Evolutionary conservation across 1,140 invertebrate genomes (phyloP).

Genomic region (Megalonaias nervosa): DNA sequence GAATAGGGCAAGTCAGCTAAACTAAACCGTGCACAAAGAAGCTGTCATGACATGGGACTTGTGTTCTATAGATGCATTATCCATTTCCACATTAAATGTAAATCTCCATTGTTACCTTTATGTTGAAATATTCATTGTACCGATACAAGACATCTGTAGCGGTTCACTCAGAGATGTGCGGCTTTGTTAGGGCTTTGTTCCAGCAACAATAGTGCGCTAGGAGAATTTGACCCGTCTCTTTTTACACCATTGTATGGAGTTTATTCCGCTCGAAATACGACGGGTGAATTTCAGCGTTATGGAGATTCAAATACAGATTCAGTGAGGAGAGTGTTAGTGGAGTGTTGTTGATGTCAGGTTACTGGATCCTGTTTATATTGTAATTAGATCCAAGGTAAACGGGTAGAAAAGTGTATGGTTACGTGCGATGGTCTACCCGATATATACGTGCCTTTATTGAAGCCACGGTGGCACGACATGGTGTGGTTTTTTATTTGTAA

Average conservation of each 20-base stretch:
- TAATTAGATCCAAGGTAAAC: no score
- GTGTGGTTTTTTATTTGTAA: no score
- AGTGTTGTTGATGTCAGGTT: no score
- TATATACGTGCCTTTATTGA: no score
- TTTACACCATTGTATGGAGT: constrained; percentile 11
- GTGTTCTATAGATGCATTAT: constrained; percentile 27
- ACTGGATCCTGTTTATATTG: no score
- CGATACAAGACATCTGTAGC: constrained; percentile 24
- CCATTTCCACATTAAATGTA: constrained; percentile 36
- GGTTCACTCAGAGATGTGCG: neutral
- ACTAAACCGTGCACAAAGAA: constrained; percentile 35
- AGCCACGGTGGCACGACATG: no score
- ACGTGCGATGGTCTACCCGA: no score
- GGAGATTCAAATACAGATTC: no score
- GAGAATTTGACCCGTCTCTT: constrained; percentile 26
- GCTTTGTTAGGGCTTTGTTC: constrained; percentile 14
- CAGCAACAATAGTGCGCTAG: constrained; percentile 14
- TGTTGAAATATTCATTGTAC: constrained; percentile 17
- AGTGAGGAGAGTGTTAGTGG: no score
- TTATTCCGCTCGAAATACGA: no score
- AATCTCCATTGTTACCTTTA: constrained; percentile 35
- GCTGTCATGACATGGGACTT: constrained; percentile 24
- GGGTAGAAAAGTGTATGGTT: no score
- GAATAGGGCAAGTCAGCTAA: constrained; percentile 14
- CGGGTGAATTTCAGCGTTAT: no score